Evolutionary conservation across 2,888 invertebrate species (phyloP).

Genomic region (Nysson spinosus): DNA sequence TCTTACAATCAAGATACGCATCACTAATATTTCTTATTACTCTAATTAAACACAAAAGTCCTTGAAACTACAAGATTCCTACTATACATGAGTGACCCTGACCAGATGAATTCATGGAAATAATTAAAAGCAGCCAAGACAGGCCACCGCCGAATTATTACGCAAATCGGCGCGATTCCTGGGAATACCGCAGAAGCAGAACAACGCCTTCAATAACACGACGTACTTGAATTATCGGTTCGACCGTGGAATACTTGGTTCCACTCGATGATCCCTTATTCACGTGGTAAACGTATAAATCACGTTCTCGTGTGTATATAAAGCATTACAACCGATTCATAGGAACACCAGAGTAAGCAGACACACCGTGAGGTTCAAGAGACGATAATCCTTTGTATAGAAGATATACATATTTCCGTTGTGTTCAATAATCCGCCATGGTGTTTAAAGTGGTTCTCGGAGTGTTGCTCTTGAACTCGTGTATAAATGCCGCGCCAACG

Average conservation of each 20-base stretch:
- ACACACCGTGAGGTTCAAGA: conserved; percentile 14
- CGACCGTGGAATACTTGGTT: conserved; percentile 65
- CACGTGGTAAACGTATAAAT: conserved; percentile 31
- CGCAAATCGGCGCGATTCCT: conserved; percentile 27
- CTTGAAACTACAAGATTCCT: no score
- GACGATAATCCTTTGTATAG: no score
- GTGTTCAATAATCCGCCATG: background rate
- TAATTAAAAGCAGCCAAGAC: background rate
- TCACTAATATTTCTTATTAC: no score
- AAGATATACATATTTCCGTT: background rate
- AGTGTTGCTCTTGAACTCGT: background rate
- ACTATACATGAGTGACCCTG: background rate
- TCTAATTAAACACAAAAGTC: no score
- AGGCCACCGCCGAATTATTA: conserved; percentile 22
- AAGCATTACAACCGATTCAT: conserved; percentile 38
- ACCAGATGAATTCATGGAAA: background rate
- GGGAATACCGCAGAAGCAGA: conserved; percentile 16
- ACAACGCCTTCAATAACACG: conserved; percentile 55
- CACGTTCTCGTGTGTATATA: conserved; percentile 52
- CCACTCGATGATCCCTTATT: conserved; percentile 47
- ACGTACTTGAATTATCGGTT: conserved; percentile 68
- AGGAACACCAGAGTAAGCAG: conserved; percentile 29
- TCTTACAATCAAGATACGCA: no score
- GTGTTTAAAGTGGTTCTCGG: background rate
- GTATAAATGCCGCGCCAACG: conserved; percentile 24